These are phyloP conservation scores for Polyergus mexicanus DNA, from an alignment of 1,140 invertebrate genomes.

Conservation along the genomic window DNA sequence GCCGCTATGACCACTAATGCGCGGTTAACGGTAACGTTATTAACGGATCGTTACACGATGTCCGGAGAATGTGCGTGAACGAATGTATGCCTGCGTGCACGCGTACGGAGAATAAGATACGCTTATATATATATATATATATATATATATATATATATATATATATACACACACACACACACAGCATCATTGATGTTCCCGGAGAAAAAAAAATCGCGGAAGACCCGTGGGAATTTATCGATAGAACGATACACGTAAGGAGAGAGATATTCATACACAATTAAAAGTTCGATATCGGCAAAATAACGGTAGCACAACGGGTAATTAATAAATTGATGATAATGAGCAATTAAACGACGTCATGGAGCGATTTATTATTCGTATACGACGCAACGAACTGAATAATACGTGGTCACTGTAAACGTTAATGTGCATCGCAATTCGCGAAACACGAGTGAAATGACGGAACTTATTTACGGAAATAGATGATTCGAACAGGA, in stretches of 20 bases:
- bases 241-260: neutral
- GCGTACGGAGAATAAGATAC: neutral
- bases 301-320: neutral
- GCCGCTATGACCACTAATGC: constrained; percentile 78
- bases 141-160: no score
- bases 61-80: constrained; percentile 57
- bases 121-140: neutral
- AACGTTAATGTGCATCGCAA: neutral
- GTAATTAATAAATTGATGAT: constrained; percentile 53
- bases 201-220: constrained; percentile 1
- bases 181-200: neutral
- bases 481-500: constrained; percentile 29
- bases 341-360: constrained; percentile 54
- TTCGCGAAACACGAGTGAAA: constrained; percentile 15
- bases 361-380: constrained; percentile 50
- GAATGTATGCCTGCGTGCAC: constrained; percentile 44
- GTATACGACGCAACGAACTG: constrained; percentile 54
- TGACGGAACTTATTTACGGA: constrained; percentile 41
- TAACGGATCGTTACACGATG: constrained; percentile 80
- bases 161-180: neutral
- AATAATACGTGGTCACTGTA: constrained; percentile 29
- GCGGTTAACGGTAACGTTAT: constrained; percentile 82
- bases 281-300: neutral
- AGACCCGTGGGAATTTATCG: constrained; percentile 8
- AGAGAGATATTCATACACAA: constrained; percentile 3